Evolutionary conservation across 1,140 invertebrate species (phyloP).

Genomic region (Euura lappo): DNA sequence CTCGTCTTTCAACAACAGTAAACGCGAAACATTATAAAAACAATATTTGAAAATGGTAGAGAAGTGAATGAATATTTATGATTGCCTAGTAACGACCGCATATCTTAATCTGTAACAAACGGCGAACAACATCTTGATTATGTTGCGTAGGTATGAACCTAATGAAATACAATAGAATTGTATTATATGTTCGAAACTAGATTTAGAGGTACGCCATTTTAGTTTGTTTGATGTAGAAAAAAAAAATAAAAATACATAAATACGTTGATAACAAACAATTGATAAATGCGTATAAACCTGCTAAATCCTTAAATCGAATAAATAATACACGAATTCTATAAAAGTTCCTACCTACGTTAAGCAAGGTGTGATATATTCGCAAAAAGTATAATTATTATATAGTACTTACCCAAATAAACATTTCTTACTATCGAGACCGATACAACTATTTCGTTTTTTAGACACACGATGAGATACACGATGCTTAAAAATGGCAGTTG

Average conservation of each 20-base stretch:
- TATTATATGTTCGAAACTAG: background rate
- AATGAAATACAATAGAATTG: background rate
- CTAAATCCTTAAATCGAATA: background rate
- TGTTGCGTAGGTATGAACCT: background rate
- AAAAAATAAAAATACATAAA: background rate
- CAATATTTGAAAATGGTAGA: background rate
- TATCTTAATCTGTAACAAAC: slow-evolving; percentile 5
- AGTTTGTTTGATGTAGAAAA: too few relatives aligned
- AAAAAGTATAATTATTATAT: slow-evolving; percentile 1
- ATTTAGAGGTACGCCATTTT: too few relatives aligned
- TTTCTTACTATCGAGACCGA: slow-evolving; percentile 5
- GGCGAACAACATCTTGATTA: slow-evolving; percentile 5
- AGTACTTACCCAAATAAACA: background rate
- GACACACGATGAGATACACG: slow-evolving; percentile 2
- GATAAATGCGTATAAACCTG: background rate
- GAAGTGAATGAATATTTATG: background rate
- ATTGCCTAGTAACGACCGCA: background rate
- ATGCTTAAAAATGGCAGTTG: slow-evolving; percentile 3
- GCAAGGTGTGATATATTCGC: background rate
- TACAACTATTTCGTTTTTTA: background rate
- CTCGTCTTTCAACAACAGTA: too few relatives aligned
- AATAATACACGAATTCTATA: background rate
- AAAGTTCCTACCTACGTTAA: slow-evolving; percentile 2
- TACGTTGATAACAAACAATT: background rate
- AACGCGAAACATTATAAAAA: too few relatives aligned